phyloP scores from a whole-genome alignment of 2,888 invertebrate genomes.

The Chorisops tibialis region DNA sequence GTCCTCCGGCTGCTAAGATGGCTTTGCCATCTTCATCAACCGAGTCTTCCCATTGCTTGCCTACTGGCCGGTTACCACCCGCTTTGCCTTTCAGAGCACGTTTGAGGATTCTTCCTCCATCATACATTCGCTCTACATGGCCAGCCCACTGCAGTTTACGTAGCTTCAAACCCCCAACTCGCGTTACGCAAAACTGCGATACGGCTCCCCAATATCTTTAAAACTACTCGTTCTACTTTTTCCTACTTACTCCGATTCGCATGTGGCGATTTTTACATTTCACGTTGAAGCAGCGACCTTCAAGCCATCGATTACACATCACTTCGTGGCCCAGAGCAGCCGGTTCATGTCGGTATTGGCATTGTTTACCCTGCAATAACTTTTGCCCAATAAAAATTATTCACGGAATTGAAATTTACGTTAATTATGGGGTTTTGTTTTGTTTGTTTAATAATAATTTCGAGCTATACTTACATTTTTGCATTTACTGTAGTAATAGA shows the following conservation, averaged over 20 bases:
- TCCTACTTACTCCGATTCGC: slow-evolving; percentile 70
- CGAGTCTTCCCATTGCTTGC: too few species aligned
- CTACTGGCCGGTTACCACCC: too few species aligned
- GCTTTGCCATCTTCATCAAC: too few species aligned
- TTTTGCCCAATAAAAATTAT: not conserved
- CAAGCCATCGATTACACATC: slow-evolving; percentile 77
- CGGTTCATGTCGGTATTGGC: slow-evolving; percentile 81
- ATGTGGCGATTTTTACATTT: slow-evolving; percentile 81
- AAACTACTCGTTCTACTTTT: not conserved
- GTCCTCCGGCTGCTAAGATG: too few species aligned
- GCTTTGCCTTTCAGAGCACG: too few species aligned
- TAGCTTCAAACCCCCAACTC: too few species aligned
- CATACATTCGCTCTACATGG: too few species aligned
- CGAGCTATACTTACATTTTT: slow-evolving; percentile 63
- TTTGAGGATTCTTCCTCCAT: too few species aligned
- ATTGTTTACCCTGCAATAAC: slow-evolving; percentile 65
- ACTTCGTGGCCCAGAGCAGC: slow-evolving; percentile 78
- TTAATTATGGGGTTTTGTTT: too few species aligned
- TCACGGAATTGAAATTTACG: not conserved
- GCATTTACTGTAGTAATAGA: slow-evolving; percentile 84
- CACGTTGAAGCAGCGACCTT: slow-evolving; percentile 73
- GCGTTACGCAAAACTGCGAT: not conserved
- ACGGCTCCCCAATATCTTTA: not conserved
- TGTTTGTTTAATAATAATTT: not conserved
- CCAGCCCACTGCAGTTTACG: too few species aligned